Conservation (phyloP, 2,113 vertebrate species). For the Lagenorhynchus albirostris region DNA sequence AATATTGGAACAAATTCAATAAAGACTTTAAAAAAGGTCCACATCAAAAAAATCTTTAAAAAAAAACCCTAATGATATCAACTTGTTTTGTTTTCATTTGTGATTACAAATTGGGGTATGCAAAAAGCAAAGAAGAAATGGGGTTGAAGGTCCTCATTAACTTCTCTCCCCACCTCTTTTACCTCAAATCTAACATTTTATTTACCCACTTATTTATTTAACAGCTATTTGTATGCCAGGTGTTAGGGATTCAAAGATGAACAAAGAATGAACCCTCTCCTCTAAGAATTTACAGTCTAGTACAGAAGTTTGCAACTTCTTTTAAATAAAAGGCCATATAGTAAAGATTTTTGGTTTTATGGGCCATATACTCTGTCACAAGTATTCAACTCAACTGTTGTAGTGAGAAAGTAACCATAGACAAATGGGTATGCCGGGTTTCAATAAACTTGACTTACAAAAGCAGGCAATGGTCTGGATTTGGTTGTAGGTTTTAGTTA, state of each 20-base stretch:
- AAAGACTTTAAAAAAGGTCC: too few species aligned
- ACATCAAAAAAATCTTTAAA: too few species aligned
- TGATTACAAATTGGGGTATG: background rate
- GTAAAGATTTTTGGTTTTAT: background rate
- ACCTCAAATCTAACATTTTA: background rate
- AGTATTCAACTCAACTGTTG: background rate
- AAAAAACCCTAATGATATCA: background rate
- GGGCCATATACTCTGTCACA: background rate
- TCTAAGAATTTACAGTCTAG: background rate
- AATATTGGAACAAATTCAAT: too few species aligned
- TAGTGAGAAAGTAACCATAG: background rate
- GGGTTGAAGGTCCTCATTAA: background rate
- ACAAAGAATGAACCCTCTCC: background rate
- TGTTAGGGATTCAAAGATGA: background rate
- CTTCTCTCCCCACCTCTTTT: background rate
- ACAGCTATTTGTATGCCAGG: background rate
- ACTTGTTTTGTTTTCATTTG: background rate
- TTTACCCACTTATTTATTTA: background rate
- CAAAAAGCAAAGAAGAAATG: background rate
- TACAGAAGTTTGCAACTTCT: background rate
- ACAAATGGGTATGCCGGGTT: background rate
- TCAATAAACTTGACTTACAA: background rate
- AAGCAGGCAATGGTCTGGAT: background rate
- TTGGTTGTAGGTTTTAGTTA: background rate
- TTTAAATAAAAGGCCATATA: background rate